Evolutionary conservation across 2,888 invertebrate species (phyloP).

Genomic region (Lysandra coridon): DNA sequence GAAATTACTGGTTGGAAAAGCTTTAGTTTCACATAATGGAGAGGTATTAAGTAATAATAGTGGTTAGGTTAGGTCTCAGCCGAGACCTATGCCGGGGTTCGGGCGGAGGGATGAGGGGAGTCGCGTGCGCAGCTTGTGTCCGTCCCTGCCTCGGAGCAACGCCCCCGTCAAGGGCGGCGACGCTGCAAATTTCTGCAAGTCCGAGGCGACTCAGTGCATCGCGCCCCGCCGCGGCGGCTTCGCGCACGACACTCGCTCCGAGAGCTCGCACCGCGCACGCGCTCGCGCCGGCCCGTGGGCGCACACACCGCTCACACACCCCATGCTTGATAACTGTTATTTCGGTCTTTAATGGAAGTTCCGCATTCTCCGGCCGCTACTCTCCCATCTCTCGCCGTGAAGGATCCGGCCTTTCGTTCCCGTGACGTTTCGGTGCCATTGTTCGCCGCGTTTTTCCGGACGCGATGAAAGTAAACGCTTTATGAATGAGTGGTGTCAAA

Average conservation of each 20-base stretch:
- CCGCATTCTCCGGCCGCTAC: constrained; percentile 70
- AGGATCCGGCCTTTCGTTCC: constrained; percentile 51
- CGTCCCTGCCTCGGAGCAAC: constrained; percentile 80
- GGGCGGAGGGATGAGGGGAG: constrained; percentile 63
- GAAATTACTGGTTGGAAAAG: background rate
- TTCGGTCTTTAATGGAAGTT: constrained; percentile 76
- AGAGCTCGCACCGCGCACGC: constrained; percentile 46
- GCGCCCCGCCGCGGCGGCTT: constrained; percentile 78
- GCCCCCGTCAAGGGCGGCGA: constrained; percentile 81
- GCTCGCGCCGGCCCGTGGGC: constrained; percentile 58
- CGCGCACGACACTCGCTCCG: constrained; percentile 64
- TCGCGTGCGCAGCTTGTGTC: constrained; percentile 75
- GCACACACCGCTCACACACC: constrained; percentile 57
- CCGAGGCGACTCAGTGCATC: constrained; percentile 77
- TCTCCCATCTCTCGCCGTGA: constrained; percentile 51
- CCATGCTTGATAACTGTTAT: constrained; percentile 77
- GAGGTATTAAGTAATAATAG: constrained; percentile 16
- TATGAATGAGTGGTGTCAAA: constrained; percentile 61
- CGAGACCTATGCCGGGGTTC: constrained; percentile 42
- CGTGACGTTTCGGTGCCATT: constrained; percentile 51
- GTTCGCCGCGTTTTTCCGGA: constrained; percentile 55
- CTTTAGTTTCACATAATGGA: constrained; percentile 8
- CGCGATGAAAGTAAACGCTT: constrained; percentile 66
- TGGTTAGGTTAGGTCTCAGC: constrained; percentile 33
- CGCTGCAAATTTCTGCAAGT: constrained; percentile 80